A percentile compares a stretch with the other conserved stretches of the same genome.
Conservation (phyloP, 2,888 invertebrate genomes). For the Meteorus colon region DNA sequence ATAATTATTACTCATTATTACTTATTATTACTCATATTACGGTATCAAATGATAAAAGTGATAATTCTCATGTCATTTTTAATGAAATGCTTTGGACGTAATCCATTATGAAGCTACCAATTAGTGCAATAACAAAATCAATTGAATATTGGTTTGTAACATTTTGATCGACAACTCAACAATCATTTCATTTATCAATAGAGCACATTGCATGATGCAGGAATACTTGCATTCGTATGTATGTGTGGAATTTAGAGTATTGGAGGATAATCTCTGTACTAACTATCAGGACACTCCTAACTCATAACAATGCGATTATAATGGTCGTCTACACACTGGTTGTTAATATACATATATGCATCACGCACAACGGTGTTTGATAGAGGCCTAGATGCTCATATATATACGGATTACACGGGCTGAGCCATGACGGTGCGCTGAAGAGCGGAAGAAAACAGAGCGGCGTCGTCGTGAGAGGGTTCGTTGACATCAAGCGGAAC, state of each 20-base stretch:
- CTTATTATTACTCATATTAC: background rate
- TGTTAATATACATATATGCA: background rate
- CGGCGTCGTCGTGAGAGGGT: constrained; percentile 53
- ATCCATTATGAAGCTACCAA: too few species aligned
- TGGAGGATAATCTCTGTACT: background rate
- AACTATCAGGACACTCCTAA: background rate
- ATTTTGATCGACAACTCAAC: too few species aligned
- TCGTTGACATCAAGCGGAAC: constrained; percentile 67
- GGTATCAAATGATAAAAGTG: background rate
- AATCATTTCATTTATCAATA: background rate
- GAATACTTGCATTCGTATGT: background rate
- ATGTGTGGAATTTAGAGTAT: background rate
- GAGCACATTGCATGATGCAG: background rate
- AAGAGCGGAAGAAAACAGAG: constrained; percentile 46
- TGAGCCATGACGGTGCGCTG: constrained; percentile 41
- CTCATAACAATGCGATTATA: constrained; percentile 27
- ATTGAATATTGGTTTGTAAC: too few species aligned
- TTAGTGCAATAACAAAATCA: too few species aligned
- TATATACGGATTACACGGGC: constrained; percentile 12
- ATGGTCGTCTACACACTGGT: constrained; percentile 40
- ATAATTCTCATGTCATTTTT: background rate
- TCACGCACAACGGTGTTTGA: constrained; percentile 24
- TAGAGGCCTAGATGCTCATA: constrained; percentile 15
- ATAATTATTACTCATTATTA: background rate
- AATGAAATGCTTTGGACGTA: too few species aligned